These are phyloP conservation scores for Drosophila basisetae DNA, from an alignment of 2,888 invertebrate genomes.

Conservation along the genomic window DNA sequence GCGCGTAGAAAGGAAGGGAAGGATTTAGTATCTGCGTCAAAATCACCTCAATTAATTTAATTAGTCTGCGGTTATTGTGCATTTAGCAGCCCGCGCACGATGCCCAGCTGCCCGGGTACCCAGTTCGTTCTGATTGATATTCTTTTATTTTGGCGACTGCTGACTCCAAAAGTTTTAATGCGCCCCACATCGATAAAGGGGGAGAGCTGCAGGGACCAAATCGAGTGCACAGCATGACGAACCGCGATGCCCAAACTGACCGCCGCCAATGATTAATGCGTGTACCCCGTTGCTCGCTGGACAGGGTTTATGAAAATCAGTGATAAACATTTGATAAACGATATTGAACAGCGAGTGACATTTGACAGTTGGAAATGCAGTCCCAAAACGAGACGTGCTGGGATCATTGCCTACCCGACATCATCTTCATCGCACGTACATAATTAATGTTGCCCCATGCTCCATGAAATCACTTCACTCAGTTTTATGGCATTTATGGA, in stretches of 20 bases:
- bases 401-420: slow-evolving; percentile 17
- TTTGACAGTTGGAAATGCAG: slow-evolving; percentile 65
- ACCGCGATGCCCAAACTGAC: slow-evolving; percentile 51
- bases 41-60: slow-evolving; percentile 82
- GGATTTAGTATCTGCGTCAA: slow-evolving; percentile 62
- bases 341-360: slow-evolving; percentile 55
- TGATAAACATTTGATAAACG: slow-evolving; percentile 71
- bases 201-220: not conserved
- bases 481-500: slow-evolving; percentile 62
- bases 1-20: slow-evolving; percentile 6
- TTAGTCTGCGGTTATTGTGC: slow-evolving; percentile 76
- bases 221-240: slow-evolving; percentile 72
- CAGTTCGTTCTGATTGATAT: slow-evolving; percentile 7
- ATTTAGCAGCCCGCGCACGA: slow-evolving; percentile 31
- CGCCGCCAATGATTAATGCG: slow-evolving; percentile 69
- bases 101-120: not conserved
- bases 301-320: slow-evolving; percentile 66
- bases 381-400: slow-evolving; percentile 8
- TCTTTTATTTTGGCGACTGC: slow-evolving; percentile 30
- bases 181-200: not conserved
- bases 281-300: slow-evolving; percentile 30
- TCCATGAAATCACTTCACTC: slow-evolving; percentile 49
- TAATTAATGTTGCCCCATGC: slow-evolving; percentile 45
- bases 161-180: slow-evolving; percentile 27
- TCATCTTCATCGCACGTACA: slow-evolving; percentile 38